These are phyloP conservation scores for Molothrus aeneus DNA, from an alignment of 2,797 vertebrate genomes.

Conservation along the genomic window DNA sequence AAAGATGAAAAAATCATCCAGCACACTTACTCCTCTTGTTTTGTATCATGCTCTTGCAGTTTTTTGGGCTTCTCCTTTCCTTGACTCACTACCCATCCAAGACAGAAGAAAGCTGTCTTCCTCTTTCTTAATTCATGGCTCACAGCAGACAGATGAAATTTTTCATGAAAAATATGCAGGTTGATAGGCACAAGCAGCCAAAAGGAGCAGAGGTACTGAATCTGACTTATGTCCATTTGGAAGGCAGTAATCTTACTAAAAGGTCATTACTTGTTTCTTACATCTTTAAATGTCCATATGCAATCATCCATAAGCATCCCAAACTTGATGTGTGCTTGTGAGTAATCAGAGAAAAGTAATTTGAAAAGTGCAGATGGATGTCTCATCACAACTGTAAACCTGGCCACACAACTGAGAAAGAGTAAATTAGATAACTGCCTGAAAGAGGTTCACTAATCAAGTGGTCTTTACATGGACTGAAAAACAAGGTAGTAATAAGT, in stretches of 20 bases:
- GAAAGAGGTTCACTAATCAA: neutral
- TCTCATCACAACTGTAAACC: neutral
- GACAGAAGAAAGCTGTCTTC: neutral
- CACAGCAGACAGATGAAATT: neutral
- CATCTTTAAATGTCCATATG: neutral
- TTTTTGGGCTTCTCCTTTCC: neutral
- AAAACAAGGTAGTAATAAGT: neutral
- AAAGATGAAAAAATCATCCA: neutral
- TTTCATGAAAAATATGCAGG: neutral
- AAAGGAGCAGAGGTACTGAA: neutral
- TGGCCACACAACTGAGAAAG: neutral
- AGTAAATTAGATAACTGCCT: neutral
- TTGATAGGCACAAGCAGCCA: neutral
- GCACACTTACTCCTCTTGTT: neutral
- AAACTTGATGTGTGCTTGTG: neutral
- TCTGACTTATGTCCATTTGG: neutral
- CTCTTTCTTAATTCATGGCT: neutral
- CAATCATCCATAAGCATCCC: neutral
- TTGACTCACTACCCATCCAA: neutral
- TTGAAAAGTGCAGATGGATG: neutral
- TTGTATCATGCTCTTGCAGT: neutral
- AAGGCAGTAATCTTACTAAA: neutral
- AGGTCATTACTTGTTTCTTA: neutral
- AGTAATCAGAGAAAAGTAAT: neutral
- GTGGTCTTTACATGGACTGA: neutral